Conservation (phyloP, 2,888 invertebrate species). For the Eristalis intricaria region DNA sequence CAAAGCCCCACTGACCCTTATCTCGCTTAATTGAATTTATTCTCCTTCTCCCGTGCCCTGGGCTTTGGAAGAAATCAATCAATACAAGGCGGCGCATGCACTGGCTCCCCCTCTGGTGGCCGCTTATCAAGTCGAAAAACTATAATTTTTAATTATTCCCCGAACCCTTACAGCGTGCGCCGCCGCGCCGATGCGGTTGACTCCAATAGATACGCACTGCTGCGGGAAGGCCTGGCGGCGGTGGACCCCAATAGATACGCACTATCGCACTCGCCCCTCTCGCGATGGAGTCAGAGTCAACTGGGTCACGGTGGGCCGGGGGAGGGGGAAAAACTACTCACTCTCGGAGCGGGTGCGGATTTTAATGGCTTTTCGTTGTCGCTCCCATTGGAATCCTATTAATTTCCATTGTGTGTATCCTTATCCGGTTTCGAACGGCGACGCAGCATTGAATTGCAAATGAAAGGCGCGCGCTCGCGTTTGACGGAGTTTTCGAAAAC, state of each 20-base stretch:
- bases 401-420: not conserved
- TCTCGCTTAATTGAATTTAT: not conserved
- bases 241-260: not conserved
- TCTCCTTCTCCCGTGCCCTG: not conserved
- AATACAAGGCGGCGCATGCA: not conserved
- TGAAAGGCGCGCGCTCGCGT: conserved; percentile 15
- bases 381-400: not conserved
- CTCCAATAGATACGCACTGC: not conserved
- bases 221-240: not conserved
- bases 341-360: not conserved
- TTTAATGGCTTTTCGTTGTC: not conserved
- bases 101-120: not conserved
- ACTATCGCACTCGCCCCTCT: not conserved
- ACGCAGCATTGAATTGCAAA: conserved; percentile 44
- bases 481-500: conserved; percentile 40
- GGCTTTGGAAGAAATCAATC: not conserved
- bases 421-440: not conserved
- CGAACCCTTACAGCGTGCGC: not conserved
- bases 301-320: not conserved
- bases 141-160: not conserved
- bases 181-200: not conserved
- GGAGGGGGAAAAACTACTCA: not conserved
- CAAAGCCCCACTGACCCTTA: not conserved
- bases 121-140: not conserved
- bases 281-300: not conserved